Conservation (phyloP, 2,113 vertebrate species). For the Prietella phreatophila region DNA sequence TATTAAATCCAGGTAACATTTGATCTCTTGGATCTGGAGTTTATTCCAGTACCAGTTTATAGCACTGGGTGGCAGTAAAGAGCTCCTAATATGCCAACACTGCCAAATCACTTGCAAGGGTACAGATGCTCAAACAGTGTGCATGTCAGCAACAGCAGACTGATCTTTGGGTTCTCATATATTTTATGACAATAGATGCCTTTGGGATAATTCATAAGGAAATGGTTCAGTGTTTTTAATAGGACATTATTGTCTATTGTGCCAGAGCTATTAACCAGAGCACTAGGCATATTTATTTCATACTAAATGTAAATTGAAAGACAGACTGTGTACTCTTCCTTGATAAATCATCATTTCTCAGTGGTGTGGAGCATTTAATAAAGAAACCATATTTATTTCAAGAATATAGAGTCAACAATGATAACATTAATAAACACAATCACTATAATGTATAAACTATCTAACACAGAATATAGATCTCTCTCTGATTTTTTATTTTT, state of each 20-base stretch:
- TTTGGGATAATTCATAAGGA: background rate
- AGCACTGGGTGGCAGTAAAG: constrained; percentile 41
- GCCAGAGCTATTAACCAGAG: background rate
- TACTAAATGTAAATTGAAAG: constrained; percentile 1
- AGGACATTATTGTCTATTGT: background rate
- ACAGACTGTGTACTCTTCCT: background rate
- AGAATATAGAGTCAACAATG: constrained; percentile 7
- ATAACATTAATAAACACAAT: constrained; percentile 14
- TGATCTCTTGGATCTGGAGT: background rate
- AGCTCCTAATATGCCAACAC: background rate
- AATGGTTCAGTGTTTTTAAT: constrained; percentile 13
- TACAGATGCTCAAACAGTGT: constrained; percentile 1
- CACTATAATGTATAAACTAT: constrained; percentile 13
- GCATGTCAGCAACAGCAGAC: background rate
- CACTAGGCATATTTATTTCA: background rate
- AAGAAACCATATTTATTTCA: constrained; percentile 34
- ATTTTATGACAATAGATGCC: background rate
- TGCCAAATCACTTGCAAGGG: background rate
- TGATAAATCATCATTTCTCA: background rate
- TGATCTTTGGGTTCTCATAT: background rate
- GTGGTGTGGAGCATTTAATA: background rate
- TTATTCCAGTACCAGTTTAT: background rate
- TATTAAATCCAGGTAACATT: background rate
- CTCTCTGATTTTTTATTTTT: background rate
- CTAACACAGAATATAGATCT: background rate